Evolutionary conservation across 2,888 invertebrate species (phyloP).

Genomic region (Hirtodrosophila alboralis): DNA sequence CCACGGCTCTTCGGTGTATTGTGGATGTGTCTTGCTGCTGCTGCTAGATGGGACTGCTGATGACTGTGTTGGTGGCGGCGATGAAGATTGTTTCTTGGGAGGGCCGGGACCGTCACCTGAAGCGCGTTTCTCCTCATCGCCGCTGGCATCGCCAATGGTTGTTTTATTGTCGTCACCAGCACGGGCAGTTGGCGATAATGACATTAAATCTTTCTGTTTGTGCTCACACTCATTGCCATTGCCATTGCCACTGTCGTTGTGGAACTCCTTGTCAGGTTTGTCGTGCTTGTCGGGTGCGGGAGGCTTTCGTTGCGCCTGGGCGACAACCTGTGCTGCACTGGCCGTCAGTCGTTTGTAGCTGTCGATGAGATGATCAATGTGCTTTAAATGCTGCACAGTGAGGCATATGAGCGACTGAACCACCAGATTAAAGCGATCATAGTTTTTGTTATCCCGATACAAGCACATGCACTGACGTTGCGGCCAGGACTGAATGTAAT

Average conservation of each 20-base stretch:
- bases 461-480: slow-evolving; percentile 98
- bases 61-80: slow-evolving; percentile 28
- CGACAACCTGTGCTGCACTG: slow-evolving; percentile 61
- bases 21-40: slow-evolving; percentile 59
- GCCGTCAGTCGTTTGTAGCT: slow-evolving; percentile 83
- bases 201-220: slow-evolving; percentile 49
- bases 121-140: slow-evolving; percentile 49
- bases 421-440: slow-evolving; percentile 94
- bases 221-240: slow-evolving; percentile 43
- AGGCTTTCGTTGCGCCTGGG: slow-evolving; percentile 58
- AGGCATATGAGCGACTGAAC: slow-evolving; percentile 94
- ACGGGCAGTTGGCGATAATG: slow-evolving; percentile 7
- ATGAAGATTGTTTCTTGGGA: slow-evolving; percentile 42
- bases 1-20: slow-evolving; percentile 86
- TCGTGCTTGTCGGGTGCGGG: slow-evolving; percentile 24
- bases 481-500: slow-evolving; percentile 95
- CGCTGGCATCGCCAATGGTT: slow-evolving; percentile 17
- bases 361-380: slow-evolving; percentile 87
- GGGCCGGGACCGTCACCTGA: slow-evolving; percentile 65
- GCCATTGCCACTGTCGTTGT: too few species aligned
- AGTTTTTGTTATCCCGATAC: slow-evolving; percentile 95
- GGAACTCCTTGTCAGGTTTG: slow-evolving; percentile 30
- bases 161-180: slow-evolving; percentile 47
- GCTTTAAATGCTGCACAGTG: slow-evolving; percentile 92
- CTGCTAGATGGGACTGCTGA: neutral